These are phyloP conservation scores for Eupithecia abbreviata DNA, from an alignment of 2,888 invertebrate genomes.

Conservation along the genomic window DNA sequence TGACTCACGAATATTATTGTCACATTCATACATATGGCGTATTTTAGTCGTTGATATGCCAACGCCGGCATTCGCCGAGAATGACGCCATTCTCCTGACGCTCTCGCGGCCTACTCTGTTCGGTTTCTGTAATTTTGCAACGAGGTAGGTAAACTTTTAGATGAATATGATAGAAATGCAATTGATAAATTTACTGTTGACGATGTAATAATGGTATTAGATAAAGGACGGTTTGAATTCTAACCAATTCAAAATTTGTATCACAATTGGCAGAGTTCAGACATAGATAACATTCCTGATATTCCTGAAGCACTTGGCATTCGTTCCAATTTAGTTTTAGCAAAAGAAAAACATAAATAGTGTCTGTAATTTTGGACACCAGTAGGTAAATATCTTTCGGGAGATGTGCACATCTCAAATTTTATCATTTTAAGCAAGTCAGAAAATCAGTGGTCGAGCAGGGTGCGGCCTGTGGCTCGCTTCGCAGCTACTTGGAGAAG, in stretches of 20 bases:
- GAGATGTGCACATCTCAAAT: not conserved
- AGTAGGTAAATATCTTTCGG: not conserved
- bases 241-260: not conserved
- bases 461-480: conserved; percentile 57
- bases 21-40: conserved; percentile 72
- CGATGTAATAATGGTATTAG: not conserved
- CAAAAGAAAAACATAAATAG: not conserved
- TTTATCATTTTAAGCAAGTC: not conserved
- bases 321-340: conserved; percentile 6
- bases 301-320: conserved; percentile 7
- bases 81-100: conserved; percentile 77
- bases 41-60: conserved; percentile 74
- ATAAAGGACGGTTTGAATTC: not conserved
- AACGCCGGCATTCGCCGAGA: conserved; percentile 70
- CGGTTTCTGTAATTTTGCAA: conserved; percentile 10
- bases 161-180: not conserved
- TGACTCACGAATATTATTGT: conserved; percentile 81
- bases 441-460: conserved; percentile 50
- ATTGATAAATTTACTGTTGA: not conserved
- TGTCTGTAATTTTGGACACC: not conserved
- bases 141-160: not conserved
- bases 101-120: conserved; percentile 48
- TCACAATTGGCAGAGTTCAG: conserved; percentile 11
- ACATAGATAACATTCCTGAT: conserved; percentile 3
- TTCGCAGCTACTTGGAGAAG: conserved; percentile 60